A percentile compares a stretch with the other conserved stretches of the same genome.
phyloP scores from a whole-genome alignment of 2,797 vertebrate species.

The Jordanella pulchra region DNA sequence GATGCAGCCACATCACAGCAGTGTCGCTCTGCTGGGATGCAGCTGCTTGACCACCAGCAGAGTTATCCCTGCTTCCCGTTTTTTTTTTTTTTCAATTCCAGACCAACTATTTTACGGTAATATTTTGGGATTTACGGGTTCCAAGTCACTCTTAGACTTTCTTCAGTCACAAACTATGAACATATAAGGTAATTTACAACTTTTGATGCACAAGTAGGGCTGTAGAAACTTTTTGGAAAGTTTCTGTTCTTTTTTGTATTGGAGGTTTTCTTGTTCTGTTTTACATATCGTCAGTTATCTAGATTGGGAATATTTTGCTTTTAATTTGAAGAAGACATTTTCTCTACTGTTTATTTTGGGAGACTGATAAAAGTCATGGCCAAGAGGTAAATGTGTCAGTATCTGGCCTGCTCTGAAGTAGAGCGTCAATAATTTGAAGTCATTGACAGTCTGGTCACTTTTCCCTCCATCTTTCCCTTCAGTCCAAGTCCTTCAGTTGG shows the following conservation, averaged over 20 bases:
- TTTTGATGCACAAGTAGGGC: neutral
- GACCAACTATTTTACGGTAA: conserved; percentile 6
- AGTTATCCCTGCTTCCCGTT: conserved; percentile 15
- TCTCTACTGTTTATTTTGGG: conserved; percentile 1
- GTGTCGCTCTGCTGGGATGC: conserved; percentile 30
- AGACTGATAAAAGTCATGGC: conserved; percentile 32
- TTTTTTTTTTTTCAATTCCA: conserved; percentile 4
- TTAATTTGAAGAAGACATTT: neutral
- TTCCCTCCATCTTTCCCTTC: conserved; percentile 30
- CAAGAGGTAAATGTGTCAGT: conserved; percentile 51
- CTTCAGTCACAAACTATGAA: neutral
- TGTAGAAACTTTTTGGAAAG: neutral
- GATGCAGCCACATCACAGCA: conserved; percentile 13
- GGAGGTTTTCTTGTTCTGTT: conserved; percentile 5
- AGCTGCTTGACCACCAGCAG: conserved; percentile 43
- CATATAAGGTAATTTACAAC: neutral
- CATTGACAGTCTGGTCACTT: conserved; percentile 67
- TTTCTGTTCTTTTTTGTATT: neutral
- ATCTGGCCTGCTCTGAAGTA: conserved; percentile 34
- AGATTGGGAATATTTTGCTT: neutral
- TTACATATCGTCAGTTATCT: conserved; percentile 5
- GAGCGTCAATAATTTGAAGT: conserved; percentile 53
- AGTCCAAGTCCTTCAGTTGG: conserved; percentile 37
- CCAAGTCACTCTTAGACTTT: neutral
- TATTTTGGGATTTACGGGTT: neutral